Evolutionary conservation across 1,140 invertebrate genomes (phyloP).

Genomic region (Listronotus bonariensis): DNA sequence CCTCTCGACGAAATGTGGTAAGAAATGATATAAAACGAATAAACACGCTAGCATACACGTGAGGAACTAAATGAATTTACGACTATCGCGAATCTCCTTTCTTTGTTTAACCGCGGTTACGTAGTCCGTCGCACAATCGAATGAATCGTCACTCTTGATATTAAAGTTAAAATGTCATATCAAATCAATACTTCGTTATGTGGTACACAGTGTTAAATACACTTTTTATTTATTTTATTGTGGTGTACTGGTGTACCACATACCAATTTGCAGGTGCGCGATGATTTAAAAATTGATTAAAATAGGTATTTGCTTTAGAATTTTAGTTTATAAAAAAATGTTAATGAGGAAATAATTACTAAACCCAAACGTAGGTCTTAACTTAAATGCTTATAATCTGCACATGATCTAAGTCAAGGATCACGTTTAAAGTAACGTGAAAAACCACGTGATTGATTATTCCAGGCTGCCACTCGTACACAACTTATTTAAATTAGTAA

Average conservation of each 20-base stretch:
- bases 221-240: no score
- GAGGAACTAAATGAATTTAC: slow-evolving; percentile 34
- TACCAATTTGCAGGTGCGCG: no score
- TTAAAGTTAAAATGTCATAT: slow-evolving; percentile 1
- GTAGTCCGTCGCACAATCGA: background rate
- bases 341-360: no score
- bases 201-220: no score
- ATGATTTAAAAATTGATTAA: no score
- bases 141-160: background rate
- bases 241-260: no score
- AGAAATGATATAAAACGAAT: slow-evolving; percentile 39
- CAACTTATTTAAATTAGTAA: no score
- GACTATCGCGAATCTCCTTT: slow-evolving; percentile 31
- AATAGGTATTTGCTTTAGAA: no score
- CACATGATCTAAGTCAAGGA: slow-evolving; percentile 45
- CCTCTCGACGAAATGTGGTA: slow-evolving; percentile 15
- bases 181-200: slow-evolving; percentile 15
- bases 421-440: slow-evolving; percentile 50
- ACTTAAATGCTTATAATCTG: slow-evolving; percentile 34
- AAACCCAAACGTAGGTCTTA: slow-evolving; percentile 28
- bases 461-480: background rate
- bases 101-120: slow-evolving; percentile 22
- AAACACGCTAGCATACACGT: slow-evolving; percentile 49
- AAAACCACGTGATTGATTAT: slow-evolving; percentile 44
- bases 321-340: no score